A percentile compares a stretch with the other conserved stretches of the same genome.
phyloP scores from a whole-genome alignment of 1,140 invertebrate species.

The Battus philenor region DNA sequence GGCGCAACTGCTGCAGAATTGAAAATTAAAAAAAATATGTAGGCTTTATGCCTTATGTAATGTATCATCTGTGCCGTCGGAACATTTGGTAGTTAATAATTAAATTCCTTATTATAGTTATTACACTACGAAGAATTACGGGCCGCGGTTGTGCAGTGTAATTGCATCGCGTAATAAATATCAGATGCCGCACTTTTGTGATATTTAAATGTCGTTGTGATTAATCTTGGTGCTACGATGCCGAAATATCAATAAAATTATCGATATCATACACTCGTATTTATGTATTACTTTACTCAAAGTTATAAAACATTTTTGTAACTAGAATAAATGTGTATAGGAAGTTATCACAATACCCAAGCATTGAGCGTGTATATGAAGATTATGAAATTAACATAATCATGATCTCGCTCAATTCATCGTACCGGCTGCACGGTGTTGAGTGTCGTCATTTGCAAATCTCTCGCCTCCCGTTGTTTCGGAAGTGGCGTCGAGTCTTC shows the following conservation, averaged over 20 bases:
- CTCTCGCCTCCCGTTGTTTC: neutral
- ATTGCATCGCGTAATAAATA: constrained; percentile 12
- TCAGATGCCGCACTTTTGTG: constrained; percentile 2
- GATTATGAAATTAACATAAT: constrained; percentile 11
- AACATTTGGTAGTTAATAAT: constrained; percentile 9
- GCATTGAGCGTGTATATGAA: neutral
- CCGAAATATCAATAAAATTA: too few species aligned
- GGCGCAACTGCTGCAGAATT: too few species aligned
- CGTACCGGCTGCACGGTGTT: neutral
- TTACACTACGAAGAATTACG: constrained; percentile 6
- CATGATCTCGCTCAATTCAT: neutral
- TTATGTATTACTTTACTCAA: too few species aligned
- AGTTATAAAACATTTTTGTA: too few species aligned
- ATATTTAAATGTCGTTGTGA: constrained; percentile 12
- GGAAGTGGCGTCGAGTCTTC: constrained; percentile 1
- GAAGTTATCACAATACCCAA: neutral
- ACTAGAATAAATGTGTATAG: too few species aligned
- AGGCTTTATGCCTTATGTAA: constrained; percentile 36
- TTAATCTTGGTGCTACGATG: too few species aligned
- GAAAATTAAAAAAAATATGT: too few species aligned
- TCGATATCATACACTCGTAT: too few species aligned
- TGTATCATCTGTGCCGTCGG: constrained; percentile 56
- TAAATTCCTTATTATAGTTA: constrained; percentile 16
- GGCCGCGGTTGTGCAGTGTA: constrained; percentile 13
- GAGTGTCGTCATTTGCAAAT: constrained; percentile 5